Base-by-base conservation (phyloP, 1,140 invertebrate genomes). In the Subanguina moxae region DNA sequence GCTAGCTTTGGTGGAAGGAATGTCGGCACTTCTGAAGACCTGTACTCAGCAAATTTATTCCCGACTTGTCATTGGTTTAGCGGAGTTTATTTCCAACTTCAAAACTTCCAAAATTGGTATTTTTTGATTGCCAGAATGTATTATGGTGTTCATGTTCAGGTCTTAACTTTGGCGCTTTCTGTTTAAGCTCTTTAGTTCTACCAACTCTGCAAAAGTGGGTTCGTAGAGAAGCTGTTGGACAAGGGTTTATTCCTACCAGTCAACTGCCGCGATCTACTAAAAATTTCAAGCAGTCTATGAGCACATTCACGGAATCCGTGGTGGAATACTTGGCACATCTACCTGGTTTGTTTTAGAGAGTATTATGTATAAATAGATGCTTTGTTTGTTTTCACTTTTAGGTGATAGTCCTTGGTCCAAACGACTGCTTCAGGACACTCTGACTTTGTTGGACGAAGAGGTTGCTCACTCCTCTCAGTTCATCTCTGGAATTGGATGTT, bases 401-500 rank as follows among this genome's bases (percentile, higher is more conserved):
- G 32, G 11, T 5, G 32, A 38, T 5, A 38, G 11, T 38, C 32
- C 32, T 5, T 11, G 32, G 32, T 38, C 32, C 32, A 38, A 11
- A 3, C 32, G 11, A 11, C 52, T 57, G 52, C 52, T 57, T 57
- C 52, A 57, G 11, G 28, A 30, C 52, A 57, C 21, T n/a, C n/a
- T 45, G n/a, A 61, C n/a, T 1, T 32, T 69, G 15, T 71, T 72
- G 15, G 64, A 57, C 68, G 67, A 69, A 21, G 19, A 71, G 11
- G 13, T 69, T 19, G 70, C 68, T 19, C 67, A 69, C 30, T 25
- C 38, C 1, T 69, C 67, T n/a, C 67, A 57, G 11, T 68, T 71
- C 27, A 42, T 69, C 21, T 57, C 67, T 19, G 68, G 67, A 9
- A 71, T 56, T 9, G 67, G 67, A 58, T 25, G 42, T 25, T 68